Percentiles rank a stretch among this genome's conserved stretches.
phyloP scores from a whole-genome alignment of 35 echinoderm and acorn worm species.

The Ptychodera flava region DNA sequence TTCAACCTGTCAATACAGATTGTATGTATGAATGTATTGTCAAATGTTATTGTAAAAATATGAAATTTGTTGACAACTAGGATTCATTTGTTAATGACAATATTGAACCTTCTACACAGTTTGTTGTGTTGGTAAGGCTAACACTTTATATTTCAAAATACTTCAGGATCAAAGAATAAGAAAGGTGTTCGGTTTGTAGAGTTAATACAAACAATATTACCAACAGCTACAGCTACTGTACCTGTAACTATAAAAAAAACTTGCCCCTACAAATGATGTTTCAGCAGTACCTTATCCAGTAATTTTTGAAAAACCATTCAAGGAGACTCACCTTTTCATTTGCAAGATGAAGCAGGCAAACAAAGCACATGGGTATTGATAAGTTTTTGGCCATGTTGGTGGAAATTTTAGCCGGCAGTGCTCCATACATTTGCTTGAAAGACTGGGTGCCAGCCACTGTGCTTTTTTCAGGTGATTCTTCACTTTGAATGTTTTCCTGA shows the following conservation, averaged over 20 bases:
- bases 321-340: slow-evolving; percentile 84
- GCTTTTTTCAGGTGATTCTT: not conserved
- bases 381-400: slow-evolving; percentile 85
- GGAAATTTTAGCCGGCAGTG: slow-evolving; percentile 48
- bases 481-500: slow-evolving; percentile 9
- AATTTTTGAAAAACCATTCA: not conserved
- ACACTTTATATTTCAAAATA: not conserved
- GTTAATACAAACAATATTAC: not conserved
- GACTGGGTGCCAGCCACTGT: not conserved
- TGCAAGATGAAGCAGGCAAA: slow-evolving; percentile 85
- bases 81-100: no score
- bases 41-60: no score
- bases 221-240: not conserved
- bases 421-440: slow-evolving; percentile 61
- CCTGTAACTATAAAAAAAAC: no score
- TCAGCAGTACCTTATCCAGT: not conserved
- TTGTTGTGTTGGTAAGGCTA: no score
- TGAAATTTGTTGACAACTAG: no score
- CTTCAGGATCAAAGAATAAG: not conserved
- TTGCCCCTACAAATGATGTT: no score
- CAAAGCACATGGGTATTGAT: slow-evolving; percentile 91
- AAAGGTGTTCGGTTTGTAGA: not conserved
- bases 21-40: no score
- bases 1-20: no score
- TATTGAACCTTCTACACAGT: no score